phyloP scores from a whole-genome alignment of 2,888 invertebrate genomes.

The Catocala sponsa region DNA sequence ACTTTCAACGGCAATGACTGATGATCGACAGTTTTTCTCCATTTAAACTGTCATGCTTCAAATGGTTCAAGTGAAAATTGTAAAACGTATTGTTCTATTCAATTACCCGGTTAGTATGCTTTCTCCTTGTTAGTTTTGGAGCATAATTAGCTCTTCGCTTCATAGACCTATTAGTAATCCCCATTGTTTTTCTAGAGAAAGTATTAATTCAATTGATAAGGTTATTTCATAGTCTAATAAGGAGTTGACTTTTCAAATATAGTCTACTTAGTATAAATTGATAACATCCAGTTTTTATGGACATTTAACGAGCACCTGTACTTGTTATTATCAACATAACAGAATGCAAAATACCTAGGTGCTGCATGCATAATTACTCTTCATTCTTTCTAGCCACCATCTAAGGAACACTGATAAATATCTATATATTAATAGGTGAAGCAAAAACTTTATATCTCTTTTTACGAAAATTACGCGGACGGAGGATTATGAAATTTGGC shows the following conservation, averaged over 20 bases:
- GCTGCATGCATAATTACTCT: slow-evolving; percentile 49
- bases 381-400: slow-evolving; percentile 23
- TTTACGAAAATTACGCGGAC: too few relatives aligned
- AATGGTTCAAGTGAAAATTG: slow-evolving; percentile 72
- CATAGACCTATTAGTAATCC: background rate
- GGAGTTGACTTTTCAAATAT: background rate
- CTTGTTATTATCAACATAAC: slow-evolving; percentile 23
- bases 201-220: background rate
- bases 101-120: slow-evolving; percentile 17
- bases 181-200: background rate
- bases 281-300: background rate
- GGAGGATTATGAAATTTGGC: too few relatives aligned
- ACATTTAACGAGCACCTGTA: slow-evolving; percentile 34
- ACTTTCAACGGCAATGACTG: slow-evolving; percentile 76
- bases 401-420: slow-evolving; percentile 28
- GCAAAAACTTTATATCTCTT: too few relatives aligned
- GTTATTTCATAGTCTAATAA: too few relatives aligned
- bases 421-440: too few relatives aligned
- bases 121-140: slow-evolving; percentile 44
- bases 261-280: background rate
- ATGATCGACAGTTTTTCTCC: slow-evolving; percentile 78
- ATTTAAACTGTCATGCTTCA: slow-evolving; percentile 75
- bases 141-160: slow-evolving; percentile 5
- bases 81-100: slow-evolving; percentile 52
- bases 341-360: slow-evolving; percentile 29